These are phyloP conservation scores for Polydrusus cervinus DNA, from an alignment of 2,888 invertebrate genomes.

Conservation along the genomic window DNA sequence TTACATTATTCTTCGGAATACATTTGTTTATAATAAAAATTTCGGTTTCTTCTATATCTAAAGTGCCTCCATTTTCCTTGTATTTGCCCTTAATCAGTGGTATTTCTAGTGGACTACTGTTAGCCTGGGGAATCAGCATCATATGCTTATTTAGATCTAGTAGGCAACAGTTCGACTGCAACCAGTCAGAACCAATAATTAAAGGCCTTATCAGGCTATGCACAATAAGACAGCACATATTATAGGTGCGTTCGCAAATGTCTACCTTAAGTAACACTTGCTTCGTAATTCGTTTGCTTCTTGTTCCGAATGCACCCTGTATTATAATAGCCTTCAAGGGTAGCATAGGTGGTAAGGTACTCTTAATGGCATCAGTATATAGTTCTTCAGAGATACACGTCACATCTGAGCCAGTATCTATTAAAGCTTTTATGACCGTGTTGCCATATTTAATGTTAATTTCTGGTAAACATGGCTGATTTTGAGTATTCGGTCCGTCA, in stretches of 20 bases:
- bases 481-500: not conserved
- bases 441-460: not conserved
- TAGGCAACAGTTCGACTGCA: not conserved
- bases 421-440: not conserved
- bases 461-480: not conserved
- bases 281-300: constrained; percentile 28
- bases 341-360: constrained; percentile 11
- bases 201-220: constrained; percentile 14
- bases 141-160: not conserved
- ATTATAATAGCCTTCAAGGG: constrained; percentile 28
- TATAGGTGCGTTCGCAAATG: not conserved
- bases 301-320: constrained; percentile 35
- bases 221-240: constrained; percentile 5
- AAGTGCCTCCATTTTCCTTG: not conserved
- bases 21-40: not conserved
- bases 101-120: not conserved
- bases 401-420: constrained; percentile 42
- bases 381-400: constrained; percentile 37
- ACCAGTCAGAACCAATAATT: constrained; percentile 37
- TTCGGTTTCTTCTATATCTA: constrained; percentile 7
- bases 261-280: constrained; percentile 3
- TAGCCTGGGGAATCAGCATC: not conserved
- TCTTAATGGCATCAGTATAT: not conserved
- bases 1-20: not conserved
- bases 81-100: not conserved